Conservation (phyloP, 2,888 invertebrate genomes). For the Macrophya alboannulata region DNA sequence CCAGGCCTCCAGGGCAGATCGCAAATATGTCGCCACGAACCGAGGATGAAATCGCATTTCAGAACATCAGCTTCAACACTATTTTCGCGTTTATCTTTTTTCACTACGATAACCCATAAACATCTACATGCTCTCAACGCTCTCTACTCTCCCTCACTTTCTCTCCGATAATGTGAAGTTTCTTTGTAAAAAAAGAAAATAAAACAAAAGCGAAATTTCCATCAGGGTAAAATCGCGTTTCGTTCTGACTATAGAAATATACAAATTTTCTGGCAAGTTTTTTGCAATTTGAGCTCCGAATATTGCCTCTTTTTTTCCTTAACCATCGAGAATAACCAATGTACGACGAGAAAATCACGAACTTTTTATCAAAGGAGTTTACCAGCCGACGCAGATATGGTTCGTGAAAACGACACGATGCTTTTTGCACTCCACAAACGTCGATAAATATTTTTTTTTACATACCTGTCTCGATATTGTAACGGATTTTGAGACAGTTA, state of each 20-base stretch:
- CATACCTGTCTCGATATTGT: neutral
- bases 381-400: neutral
- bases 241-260: too few species aligned
- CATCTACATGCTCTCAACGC: neutral
- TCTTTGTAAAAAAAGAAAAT: neutral
- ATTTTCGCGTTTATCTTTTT: neutral
- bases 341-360: too few species aligned
- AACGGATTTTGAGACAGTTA: neutral
- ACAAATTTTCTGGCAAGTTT: too few species aligned
- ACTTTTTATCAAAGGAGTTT: neutral
- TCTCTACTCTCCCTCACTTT: neutral
- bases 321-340: too few species aligned
- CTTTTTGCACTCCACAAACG: neutral
- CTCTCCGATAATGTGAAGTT: neutral
- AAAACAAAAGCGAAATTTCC: neutral
- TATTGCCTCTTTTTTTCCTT: too few species aligned
- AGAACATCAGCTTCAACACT: neutral
- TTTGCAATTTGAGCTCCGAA: too few species aligned
- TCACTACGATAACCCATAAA: neutral
- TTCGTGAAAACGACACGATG: neutral
- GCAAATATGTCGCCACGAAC: slow-evolving; percentile 5
- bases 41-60: slow-evolving; percentile 13
- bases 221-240: neutral
- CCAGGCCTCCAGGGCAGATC: slow-evolving; percentile 2
- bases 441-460: neutral